Base-by-base conservation (phyloP, 2,888 invertebrate species). In the Drosophila anomelani region DNA sequence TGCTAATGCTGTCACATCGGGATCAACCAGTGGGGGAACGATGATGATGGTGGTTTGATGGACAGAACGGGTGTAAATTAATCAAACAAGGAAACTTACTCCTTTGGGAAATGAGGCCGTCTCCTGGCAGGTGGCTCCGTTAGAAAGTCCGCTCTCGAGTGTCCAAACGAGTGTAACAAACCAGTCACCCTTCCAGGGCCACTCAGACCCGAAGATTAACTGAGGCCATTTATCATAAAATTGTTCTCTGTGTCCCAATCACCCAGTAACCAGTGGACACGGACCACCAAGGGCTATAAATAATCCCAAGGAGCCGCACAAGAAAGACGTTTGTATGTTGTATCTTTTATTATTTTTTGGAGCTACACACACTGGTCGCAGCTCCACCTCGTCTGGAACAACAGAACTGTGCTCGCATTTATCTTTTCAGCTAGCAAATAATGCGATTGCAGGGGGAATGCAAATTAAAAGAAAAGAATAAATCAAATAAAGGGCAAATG, bases 181-280 rank as follows among this genome's bases (percentile, higher is more conserved):
- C n/a, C 53, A 36, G 43, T 23, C 29, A 43, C 44, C 43, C 49
- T 26, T 62, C 23, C 13, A 10, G 34, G 32, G 32, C 47, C 49
- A 29, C 57, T 44, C 38, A 47, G 61, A 61, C 53, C 57, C 78
- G 57, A 76, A 79, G 85, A 87, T 83, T 76, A 78, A 83, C 78
- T 79, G 75, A n/a, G 58, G 51, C 71, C 87, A 79, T 83, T 83
- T 83, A 85, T 83, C 87, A 83, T 78, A 85, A 77, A 79, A 79
- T 84, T 79, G 70, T 78, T 84, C 76, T 62, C 54, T 57, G 39
- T 64, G 53, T 39, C 39, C n/a, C 13, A 38, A 51, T 15, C 3
- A 15, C n/a, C 29, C 34, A 34, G 15, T 7, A 10, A 12, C 10
- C 23, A 23, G 20, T 38, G 54, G 41, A 49, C 60, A 29, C 55